A percentile compares a stretch with the other conserved stretches of the same genome.
Conservation (phyloP, 2,888 invertebrate genomes). For the Scaptomyza caliginosa region DNA sequence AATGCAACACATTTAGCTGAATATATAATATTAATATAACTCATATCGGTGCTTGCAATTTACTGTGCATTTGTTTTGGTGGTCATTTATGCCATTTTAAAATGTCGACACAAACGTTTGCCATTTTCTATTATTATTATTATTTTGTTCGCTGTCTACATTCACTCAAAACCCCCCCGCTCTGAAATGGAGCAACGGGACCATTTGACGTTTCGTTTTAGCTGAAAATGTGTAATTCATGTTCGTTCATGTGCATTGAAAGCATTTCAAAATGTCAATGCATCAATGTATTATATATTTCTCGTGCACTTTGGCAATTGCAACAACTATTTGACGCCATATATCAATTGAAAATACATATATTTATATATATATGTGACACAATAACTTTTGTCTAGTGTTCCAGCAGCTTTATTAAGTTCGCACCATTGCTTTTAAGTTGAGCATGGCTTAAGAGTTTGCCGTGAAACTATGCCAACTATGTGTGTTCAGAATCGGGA, state of each 20-base stretch:
- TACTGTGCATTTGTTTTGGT: slow-evolving; percentile 6
- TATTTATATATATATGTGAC: neutral
- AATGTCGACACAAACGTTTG: slow-evolving; percentile 28
- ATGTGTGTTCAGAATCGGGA: slow-evolving; percentile 17
- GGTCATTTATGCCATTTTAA: slow-evolving; percentile 29
- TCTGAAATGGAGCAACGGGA: neutral
- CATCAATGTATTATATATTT: slow-evolving; percentile 43
- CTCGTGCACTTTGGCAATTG: slow-evolving; percentile 25
- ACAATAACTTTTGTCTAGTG: neutral
- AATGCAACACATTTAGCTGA: neutral
- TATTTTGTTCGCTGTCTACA: slow-evolving; percentile 6
- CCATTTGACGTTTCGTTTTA: slow-evolving; percentile 19
- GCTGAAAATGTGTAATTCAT: slow-evolving; percentile 48
- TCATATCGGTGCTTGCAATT: slow-evolving; percentile 1
- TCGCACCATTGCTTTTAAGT: slow-evolving; percentile 35
- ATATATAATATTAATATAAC: neutral
- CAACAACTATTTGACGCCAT: slow-evolving; percentile 27
- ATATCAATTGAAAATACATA: slow-evolving; percentile 20
- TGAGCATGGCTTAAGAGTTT: slow-evolving; percentile 1
- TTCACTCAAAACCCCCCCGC: slow-evolving; percentile 2
- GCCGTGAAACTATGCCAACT: slow-evolving; percentile 36
- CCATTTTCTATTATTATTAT: slow-evolving; percentile 13
- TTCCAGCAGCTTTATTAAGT: slow-evolving; percentile 24
- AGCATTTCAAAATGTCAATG: slow-evolving; percentile 71
- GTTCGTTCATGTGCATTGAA: slow-evolving; percentile 57